Conservation (phyloP, 2,888 invertebrate genomes). For the Lycophotia porphyrea region DNA sequence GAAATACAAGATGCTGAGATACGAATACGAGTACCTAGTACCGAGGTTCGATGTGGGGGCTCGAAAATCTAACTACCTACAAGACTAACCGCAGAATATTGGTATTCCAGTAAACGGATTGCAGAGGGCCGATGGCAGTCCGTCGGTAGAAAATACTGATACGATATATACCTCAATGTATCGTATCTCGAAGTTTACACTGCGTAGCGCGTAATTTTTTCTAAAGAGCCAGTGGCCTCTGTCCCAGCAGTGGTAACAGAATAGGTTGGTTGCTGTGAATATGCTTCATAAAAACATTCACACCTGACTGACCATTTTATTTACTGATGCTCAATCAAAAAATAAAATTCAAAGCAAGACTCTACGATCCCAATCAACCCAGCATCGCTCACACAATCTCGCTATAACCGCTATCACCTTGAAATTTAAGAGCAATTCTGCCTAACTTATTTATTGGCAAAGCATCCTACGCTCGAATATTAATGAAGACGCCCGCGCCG, state of each 20-base stretch:
- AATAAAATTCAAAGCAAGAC: neutral
- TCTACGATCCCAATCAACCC: neutral
- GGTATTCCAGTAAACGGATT: neutral
- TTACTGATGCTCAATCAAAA: no score
- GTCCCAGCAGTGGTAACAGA: no score
- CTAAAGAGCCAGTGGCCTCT: no score
- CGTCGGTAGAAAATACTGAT: neutral
- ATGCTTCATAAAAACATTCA: no score
- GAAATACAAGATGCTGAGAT: neutral
- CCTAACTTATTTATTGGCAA: slow-evolving; percentile 60
- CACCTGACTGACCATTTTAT: neutral
- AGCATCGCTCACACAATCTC: neutral
- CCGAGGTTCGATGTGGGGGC: neutral
- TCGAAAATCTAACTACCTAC: neutral
- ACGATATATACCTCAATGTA: neutral
- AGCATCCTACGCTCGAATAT: slow-evolving; percentile 71
- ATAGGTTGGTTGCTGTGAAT: no score
- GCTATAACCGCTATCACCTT: slow-evolving; percentile 26
- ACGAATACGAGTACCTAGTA: neutral
- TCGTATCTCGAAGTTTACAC: neutral
- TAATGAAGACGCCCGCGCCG: slow-evolving; percentile 68
- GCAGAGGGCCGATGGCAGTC: neutral
- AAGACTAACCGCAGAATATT: neutral
- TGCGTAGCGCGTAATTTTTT: no score
- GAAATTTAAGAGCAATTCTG: slow-evolving; percentile 48